These are phyloP conservation scores for Blera fallax DNA, from an alignment of 2,888 invertebrate genomes.

Conservation along the genomic window DNA sequence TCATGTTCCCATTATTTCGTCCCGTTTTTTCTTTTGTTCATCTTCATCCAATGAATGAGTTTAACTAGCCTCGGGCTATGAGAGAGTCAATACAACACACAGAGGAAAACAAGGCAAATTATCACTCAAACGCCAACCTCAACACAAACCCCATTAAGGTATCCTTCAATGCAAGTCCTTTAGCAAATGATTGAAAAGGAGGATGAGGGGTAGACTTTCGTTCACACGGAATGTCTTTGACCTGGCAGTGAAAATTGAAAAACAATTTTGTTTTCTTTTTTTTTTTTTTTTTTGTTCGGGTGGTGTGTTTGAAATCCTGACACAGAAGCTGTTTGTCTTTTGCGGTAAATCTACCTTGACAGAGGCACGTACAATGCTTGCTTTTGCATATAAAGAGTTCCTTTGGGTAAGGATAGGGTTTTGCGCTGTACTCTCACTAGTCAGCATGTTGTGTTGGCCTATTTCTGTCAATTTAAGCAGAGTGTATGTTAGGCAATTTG, in stretches of 20 bases:
- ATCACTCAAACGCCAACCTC: background rate
- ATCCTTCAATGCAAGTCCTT: background rate
- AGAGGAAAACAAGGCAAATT: background rate
- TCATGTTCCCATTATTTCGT: constrained; percentile 11
- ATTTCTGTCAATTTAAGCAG: constrained; percentile 15
- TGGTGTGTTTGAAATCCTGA: background rate
- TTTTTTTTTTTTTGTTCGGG: background rate
- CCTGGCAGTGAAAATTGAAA: constrained; percentile 36
- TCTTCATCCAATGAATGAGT: constrained; percentile 32
- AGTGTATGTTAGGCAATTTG: constrained; percentile 40
- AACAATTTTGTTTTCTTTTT: constrained; percentile 4
- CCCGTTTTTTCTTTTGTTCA: background rate
- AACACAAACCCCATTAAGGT: background rate
- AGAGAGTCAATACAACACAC: background rate
- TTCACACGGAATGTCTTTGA: constrained; percentile 48
- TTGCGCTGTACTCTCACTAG: background rate
- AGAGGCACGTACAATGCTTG: constrained; percentile 23
- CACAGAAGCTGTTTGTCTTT: constrained; percentile 26
- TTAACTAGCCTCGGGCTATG: background rate
- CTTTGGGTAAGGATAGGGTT: background rate
- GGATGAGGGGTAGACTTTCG: constrained; percentile 13
- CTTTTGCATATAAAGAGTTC: constrained; percentile 12
- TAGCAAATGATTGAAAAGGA: background rate
- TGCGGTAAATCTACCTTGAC: constrained; percentile 35
- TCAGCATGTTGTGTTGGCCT: background rate